Percentiles rank a stretch among this genome's conserved stretches.
These are phyloP conservation scores for Cephalopachus bancanus DNA, from an alignment of 2,797 vertebrate species.

Conservation along the genomic window DNA sequence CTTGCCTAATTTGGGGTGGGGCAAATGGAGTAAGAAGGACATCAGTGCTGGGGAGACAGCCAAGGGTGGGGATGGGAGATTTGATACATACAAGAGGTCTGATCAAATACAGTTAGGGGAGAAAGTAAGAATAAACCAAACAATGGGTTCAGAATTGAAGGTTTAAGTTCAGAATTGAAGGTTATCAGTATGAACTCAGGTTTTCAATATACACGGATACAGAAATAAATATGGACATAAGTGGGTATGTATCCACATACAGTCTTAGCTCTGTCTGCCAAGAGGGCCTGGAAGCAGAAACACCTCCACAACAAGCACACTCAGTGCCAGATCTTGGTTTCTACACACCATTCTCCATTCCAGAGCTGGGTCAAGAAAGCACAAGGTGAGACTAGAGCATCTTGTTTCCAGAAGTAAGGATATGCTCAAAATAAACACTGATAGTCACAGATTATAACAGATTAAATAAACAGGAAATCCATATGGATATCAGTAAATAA, in stretches of 20 bases:
- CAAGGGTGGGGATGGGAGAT: neutral
- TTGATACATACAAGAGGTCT: rapidly evolving
- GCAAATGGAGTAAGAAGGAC: neutral
- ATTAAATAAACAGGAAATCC: neutral
- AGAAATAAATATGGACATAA: neutral
- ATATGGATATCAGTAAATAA: rapidly evolving
- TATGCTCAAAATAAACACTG: rapidly evolving
- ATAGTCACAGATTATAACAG: neutral
- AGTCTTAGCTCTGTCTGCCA: rapidly evolving
- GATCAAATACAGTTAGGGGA: rapidly evolving
- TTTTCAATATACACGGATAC: rapidly evolving
- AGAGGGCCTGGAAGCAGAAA: neutral
- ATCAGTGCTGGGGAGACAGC: rapidly evolving
- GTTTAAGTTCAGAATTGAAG: too few relatives aligned
- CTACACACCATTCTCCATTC: neutral
- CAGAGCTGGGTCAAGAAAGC: neutral
- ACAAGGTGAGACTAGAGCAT: neutral
- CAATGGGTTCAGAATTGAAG: rapidly evolving
- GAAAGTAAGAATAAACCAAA: neutral
- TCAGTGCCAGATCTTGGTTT: neutral
- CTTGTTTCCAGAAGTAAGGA: neutral
- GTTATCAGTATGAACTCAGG: neutral
- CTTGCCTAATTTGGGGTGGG: neutral
- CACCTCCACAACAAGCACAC: neutral
- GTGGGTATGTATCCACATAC: rapidly evolving